Evolutionary conservation across 1,140 invertebrate species (phyloP).

Genomic region (Neodiprion lecontei): DNA sequence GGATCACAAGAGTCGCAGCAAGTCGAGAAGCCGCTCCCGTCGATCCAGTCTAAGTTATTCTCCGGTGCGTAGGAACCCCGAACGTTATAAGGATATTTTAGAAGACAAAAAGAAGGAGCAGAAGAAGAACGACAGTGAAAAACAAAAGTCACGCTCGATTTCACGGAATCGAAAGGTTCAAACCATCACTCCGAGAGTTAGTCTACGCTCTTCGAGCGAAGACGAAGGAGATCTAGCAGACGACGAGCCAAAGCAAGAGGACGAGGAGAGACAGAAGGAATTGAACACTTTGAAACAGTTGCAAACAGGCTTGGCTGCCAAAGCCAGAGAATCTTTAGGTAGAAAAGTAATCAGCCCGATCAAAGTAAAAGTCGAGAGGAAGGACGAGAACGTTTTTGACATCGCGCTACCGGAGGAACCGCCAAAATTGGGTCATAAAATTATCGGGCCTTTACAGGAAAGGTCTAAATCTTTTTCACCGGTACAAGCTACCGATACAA

Average conservation of each 20-base stretch:
- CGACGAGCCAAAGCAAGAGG: constrained; percentile 60
- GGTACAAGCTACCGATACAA: neutral
- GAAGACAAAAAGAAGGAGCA: constrained; percentile 55
- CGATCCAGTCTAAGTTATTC: constrained; percentile 72
- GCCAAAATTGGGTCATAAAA: constrained; percentile 22
- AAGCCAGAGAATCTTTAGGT: constrained; percentile 62
- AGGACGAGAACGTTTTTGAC: constrained; percentile 42
- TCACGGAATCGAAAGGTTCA: constrained; percentile 43
- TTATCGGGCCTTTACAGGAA: constrained; percentile 18
- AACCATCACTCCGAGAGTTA: constrained; percentile 60
- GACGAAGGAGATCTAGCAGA: constrained; percentile 66
- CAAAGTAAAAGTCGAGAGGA: constrained; percentile 44
- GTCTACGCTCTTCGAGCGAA: constrained; percentile 69
- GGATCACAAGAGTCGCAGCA: constrained; percentile 35
- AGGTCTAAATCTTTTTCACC: constrained; percentile 23
- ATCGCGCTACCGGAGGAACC: constrained; percentile 46
- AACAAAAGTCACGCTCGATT: constrained; percentile 14
- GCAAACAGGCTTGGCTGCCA: constrained; percentile 69
- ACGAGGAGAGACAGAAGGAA: constrained; percentile 63
- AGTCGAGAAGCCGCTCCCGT: constrained; percentile 49
- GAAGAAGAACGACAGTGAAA: constrained; percentile 37
- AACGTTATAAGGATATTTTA: constrained; percentile 68
- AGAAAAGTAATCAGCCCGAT: constrained; percentile 52
- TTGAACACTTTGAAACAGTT: constrained; percentile 69
- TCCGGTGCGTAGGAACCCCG: constrained; percentile 68